Conservation (phyloP, 2,113 vertebrate genomes). For the Canis aureus region DNA sequence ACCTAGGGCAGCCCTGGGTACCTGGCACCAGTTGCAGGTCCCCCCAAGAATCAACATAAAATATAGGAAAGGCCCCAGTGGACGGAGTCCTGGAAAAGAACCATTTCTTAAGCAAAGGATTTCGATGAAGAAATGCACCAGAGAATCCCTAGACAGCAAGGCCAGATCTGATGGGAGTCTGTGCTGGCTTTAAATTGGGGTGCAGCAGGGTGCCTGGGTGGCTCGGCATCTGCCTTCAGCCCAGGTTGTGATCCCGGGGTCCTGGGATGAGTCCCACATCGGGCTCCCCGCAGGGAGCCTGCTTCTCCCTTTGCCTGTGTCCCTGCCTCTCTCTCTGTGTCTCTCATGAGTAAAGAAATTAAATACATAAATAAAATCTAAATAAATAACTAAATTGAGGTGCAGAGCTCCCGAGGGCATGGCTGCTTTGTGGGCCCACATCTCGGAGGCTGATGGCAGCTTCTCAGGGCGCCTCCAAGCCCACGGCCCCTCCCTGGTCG, state of each 20-base stretch:
- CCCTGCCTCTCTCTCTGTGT: too few species aligned
- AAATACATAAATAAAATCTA: too few species aligned
- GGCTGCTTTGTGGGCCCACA: neutral
- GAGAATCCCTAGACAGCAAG: neutral
- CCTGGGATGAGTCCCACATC: too few species aligned
- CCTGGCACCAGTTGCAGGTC: neutral
- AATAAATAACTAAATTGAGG: neutral
- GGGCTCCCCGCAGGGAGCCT: too few species aligned
- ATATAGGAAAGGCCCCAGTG: neutral
- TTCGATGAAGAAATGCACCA: neutral
- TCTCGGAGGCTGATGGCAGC: neutral
- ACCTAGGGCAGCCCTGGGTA: neutral
- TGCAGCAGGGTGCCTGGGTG: too few species aligned
- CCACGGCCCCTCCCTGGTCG: neutral
- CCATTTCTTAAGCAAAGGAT: neutral
- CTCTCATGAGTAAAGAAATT: too few species aligned
- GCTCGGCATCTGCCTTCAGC: too few species aligned
- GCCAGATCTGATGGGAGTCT: neutral
- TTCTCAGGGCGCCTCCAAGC: neutral
- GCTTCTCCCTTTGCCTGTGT: too few species aligned
- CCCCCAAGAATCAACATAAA: neutral
- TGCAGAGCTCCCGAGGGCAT: neutral
- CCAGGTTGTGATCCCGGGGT: too few species aligned
- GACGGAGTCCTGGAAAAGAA: slow-evolving; percentile 5
- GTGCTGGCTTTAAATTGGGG: neutral